These are phyloP conservation scores for Girardinichthys multiradiatus DNA, from an alignment of 2,113 vertebrate genomes.

Conservation along the genomic window DNA sequence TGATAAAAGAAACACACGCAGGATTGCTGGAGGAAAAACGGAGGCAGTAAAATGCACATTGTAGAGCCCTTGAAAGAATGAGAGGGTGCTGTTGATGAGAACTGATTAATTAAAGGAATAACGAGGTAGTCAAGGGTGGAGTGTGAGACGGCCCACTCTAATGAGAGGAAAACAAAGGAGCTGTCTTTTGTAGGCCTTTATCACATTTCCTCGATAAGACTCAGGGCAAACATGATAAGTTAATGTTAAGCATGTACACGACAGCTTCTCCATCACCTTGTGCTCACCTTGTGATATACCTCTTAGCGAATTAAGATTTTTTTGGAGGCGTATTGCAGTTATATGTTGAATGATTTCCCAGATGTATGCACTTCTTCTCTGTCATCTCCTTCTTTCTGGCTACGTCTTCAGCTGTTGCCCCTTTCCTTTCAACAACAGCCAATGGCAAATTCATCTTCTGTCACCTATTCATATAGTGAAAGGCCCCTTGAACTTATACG, in stretches of 20 bases:
- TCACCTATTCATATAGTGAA: constrained; percentile 74
- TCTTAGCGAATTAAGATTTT: neutral
- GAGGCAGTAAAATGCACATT: constrained; percentile 63
- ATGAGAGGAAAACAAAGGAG: constrained; percentile 81
- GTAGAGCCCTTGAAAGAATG: constrained; percentile 74
- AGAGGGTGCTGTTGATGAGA: constrained; percentile 78
- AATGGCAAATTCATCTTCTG: constrained; percentile 71
- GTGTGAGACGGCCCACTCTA: constrained; percentile 78
- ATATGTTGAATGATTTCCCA: neutral
- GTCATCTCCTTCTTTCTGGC: constrained; percentile 19
- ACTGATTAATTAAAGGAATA: constrained; percentile 84
- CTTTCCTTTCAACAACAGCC: constrained; percentile 62
- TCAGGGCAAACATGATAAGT: constrained; percentile 61
- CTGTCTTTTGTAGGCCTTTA: constrained; percentile 73
- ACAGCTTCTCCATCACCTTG: constrained; percentile 59
- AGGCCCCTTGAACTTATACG: constrained; percentile 73
- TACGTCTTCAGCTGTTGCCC: constrained; percentile 32
- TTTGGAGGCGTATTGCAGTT: neutral
- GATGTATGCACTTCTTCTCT: neutral
- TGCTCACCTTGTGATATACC: constrained; percentile 38
- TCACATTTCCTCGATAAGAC: constrained; percentile 66
- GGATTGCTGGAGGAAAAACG: constrained; percentile 55
- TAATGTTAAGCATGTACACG: constrained; percentile 56
- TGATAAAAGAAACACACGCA: constrained; percentile 65
- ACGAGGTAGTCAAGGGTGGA: constrained; percentile 79